Evolutionary conservation across 2,888 invertebrate genomes (phyloP).

Genomic region (Cephonodes hylas): DNA sequence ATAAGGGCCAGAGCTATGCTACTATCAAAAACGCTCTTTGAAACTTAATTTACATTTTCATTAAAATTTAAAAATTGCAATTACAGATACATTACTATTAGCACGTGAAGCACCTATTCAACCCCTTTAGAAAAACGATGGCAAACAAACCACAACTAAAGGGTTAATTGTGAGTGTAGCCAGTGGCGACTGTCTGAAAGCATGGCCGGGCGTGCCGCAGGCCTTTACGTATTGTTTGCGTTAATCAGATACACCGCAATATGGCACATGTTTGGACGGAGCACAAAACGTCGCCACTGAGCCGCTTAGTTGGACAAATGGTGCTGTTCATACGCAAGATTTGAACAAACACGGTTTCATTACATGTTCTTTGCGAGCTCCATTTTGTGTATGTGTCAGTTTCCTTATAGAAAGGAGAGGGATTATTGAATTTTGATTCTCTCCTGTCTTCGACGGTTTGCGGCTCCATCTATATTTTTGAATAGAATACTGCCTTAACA

Average conservation of each 20-base stretch:
- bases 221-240: conserved; percentile 60
- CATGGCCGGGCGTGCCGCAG: background rate
- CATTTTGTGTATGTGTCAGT: too few relatives aligned
- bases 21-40: too few relatives aligned
- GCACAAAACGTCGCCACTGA: conserved; percentile 39
- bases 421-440: too few relatives aligned
- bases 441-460: too few relatives aligned
- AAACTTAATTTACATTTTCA: too few relatives aligned
- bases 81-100: background rate
- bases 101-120: background rate
- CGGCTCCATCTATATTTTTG: too few relatives aligned
- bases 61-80: too few relatives aligned
- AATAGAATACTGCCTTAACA: too few relatives aligned
- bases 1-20: too few relatives aligned
- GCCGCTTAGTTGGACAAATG: conserved; percentile 17
- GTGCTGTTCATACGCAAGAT: background rate
- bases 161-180: conserved; percentile 42
- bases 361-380: too few relatives aligned
- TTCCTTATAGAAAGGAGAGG: too few relatives aligned
- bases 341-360: background rate
- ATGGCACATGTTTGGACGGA: conserved; percentile 63
- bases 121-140: background rate
- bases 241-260: conserved; percentile 73
- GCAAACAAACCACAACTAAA: conserved; percentile 65
- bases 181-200: conserved; percentile 15